A percentile compares a stretch with the other conserved stretches of the same genome.
Evolutionary conservation across 2,888 invertebrate species (phyloP).

Genomic region (Vanessa cardui): DNA sequence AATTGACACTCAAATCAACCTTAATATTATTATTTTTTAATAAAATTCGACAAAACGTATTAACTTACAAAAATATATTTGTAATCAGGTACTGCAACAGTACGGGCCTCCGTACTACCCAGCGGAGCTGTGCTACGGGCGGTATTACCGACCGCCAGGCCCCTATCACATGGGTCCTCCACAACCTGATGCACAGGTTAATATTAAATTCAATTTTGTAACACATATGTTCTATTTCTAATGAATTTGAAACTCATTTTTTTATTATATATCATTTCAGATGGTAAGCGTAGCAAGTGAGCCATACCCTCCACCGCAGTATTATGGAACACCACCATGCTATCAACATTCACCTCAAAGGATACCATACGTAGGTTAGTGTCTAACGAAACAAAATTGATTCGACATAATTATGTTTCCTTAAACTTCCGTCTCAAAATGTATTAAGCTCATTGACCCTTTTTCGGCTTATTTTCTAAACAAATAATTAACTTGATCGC

Average conservation of each 20-base stretch:
- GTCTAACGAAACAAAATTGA: constrained; percentile 22
- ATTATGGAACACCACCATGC: constrained; percentile 76
- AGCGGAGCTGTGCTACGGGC: constrained; percentile 72
- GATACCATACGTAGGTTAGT: constrained; percentile 86
- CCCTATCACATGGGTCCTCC: constrained; percentile 81
- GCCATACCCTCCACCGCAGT: constrained; percentile 77
- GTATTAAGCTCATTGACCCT: not conserved
- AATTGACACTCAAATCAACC: no score
- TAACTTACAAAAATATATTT: not conserved
- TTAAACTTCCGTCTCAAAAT: not conserved
- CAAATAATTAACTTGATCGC: not conserved
- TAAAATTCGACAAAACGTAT: constrained; percentile 5
- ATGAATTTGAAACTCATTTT: not conserved
- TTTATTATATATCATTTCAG: constrained; percentile 49
- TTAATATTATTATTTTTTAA: no score
- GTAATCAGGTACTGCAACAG: constrained; percentile 70
- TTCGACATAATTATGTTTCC: not conserved
- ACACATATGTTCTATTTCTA: not conserved
- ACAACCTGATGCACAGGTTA: constrained; percentile 71
- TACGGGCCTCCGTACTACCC: constrained; percentile 76
- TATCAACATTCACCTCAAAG: constrained; percentile 84
- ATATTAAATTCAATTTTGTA: not conserved
- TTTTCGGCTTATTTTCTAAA: not conserved
- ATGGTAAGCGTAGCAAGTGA: constrained; percentile 75
- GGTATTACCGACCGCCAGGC: constrained; percentile 77